Base-by-base conservation (phyloP, 2,888 invertebrate genomes). In the Ochropleura leucogaster region DNA sequence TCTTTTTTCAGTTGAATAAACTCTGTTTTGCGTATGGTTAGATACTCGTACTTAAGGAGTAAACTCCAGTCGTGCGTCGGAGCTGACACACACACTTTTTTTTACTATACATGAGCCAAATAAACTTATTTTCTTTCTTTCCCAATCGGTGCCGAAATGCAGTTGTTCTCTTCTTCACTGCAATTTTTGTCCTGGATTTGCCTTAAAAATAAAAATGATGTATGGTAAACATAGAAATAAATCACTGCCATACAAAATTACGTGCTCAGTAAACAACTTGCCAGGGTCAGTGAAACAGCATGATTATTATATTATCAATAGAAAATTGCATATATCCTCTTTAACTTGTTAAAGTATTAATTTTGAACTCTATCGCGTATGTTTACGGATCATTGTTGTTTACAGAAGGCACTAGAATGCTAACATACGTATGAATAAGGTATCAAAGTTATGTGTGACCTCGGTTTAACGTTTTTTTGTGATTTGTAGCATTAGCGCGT, bases 281-380 rank as follows among this genome's bases (percentile, higher is more conserved):
- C 20, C 83, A 82, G 73, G 79, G 85, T 70, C 72, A 73, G 76
- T 55, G 68, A 85, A 84, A 79, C 73, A 69, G 70, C 42, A 69
- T 80, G 47, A 67, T 60, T 75, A 75, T n/a, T 30, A 30, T 30
- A 20, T 65, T 68, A 59, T 82, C 79, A 72, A 73, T 72, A 72
- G 72, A 82, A 79, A 84, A 84, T 85, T 85, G 46, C 73, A 55
- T 10, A 68, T 73, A 79, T 84, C 84, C 84, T 84, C 20, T 59
- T 46, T 7, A 49, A 69, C 18, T 9, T n/a, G 14, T 10, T 3
- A 3, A 8, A 3, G 10, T 30, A 3, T 66, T 57, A 14, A 77
- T 53, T 79, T 79, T 71, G 46, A 73, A 73, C 82, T 71, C 12
- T 73, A 72, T 62, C 5, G 0, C 30, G 3, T 44, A 0, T 9